Conservation (phyloP, 1,140 invertebrate genomes). For the Drosophila simulans region DNA sequence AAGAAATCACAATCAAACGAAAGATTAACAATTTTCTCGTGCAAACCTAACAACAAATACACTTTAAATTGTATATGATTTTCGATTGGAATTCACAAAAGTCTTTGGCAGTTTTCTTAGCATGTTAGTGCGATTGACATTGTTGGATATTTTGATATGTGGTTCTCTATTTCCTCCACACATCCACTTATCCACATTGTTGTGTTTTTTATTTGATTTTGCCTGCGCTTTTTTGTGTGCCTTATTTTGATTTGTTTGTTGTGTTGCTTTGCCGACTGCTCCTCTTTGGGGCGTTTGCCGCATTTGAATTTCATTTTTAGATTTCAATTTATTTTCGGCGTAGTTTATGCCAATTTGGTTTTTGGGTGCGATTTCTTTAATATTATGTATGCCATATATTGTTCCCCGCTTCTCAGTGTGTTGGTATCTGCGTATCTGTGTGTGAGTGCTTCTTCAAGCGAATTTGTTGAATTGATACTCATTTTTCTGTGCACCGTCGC, state of each 20-base stretch:
- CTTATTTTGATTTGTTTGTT: slow-evolving; percentile 56
- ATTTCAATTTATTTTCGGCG: slow-evolving; percentile 78
- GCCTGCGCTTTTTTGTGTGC: slow-evolving; percentile 12
- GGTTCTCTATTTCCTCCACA: slow-evolving; percentile 19
- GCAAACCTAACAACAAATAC: neutral
- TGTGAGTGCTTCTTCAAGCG: slow-evolving; percentile 55
- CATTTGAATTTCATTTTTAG: slow-evolving; percentile 80
- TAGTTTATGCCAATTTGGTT: slow-evolving; percentile 79
- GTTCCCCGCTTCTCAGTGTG: slow-evolving; percentile 15
- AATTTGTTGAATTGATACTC: slow-evolving; percentile 68
- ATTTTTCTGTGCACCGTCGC: slow-evolving; percentile 29
- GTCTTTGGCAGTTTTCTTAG: neutral
- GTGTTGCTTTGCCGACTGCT: slow-evolving; percentile 33
- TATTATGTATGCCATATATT: slow-evolving; percentile 76
- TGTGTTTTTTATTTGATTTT: slow-evolving; percentile 30
- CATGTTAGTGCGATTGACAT: slow-evolving; percentile 16
- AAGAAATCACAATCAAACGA: no score
- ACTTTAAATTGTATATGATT: neutral
- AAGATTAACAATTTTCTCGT: no score
- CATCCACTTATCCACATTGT: slow-evolving; percentile 12
- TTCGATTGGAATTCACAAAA: neutral
- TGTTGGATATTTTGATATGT: slow-evolving; percentile 16
- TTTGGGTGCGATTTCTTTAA: slow-evolving; percentile 76
- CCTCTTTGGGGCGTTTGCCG: slow-evolving; percentile 41
- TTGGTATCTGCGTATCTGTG: slow-evolving; percentile 2